Base-by-base conservation (phyloP, 2,797 vertebrate species). In the Syngnathus rostellatus region DNA sequence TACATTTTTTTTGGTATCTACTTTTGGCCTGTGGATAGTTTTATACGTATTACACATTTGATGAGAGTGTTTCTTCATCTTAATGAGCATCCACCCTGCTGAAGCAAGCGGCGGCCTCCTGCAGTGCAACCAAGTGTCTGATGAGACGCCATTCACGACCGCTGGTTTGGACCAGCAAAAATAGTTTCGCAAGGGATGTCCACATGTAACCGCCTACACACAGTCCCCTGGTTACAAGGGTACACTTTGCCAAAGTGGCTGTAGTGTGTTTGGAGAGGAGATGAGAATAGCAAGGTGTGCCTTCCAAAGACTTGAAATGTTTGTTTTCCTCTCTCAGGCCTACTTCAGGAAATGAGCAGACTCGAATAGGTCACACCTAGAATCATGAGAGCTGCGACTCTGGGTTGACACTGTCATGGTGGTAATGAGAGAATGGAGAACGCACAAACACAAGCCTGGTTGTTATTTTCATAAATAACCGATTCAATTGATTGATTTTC, bases 331-430 rank as follows among this genome's bases (percentile, higher is more conserved):
- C 55, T 63, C 70, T 75, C 48, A n/a, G 64, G 21, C 38, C 69
- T 77, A 71, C 79, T 80, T 75, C 68, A 79, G 83, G 77, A 77
- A 80, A 82, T 68, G 75, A 77, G 80, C 70, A 64, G 65, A 61
- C 2, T 31, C 63, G 68, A 37, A 68, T 11, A 54, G 71, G 72
- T 70, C 39, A 70, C 2, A 8, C 58, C 59, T 16, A 80, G 70
- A 74, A 54, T 61, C 67, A 58, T 54, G 65, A 70, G 70, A 69
- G 63, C 31, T 68, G n/a, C 0, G 77, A 82, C 74, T 48, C 21
- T 17, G 16, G 43, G 1, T 48, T 63, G 23, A 63, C 41, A 71
- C 65, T n/a, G 65, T 40, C 37, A 69, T 65, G 71, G 57, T 69
- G 62, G 75, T 75, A 76, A 76, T 69, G 65, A 77, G 63, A 76